These are phyloP conservation scores for Phainopepla nitens DNA, from an alignment of 2,113 vertebrate species.

Conservation along the genomic window DNA sequence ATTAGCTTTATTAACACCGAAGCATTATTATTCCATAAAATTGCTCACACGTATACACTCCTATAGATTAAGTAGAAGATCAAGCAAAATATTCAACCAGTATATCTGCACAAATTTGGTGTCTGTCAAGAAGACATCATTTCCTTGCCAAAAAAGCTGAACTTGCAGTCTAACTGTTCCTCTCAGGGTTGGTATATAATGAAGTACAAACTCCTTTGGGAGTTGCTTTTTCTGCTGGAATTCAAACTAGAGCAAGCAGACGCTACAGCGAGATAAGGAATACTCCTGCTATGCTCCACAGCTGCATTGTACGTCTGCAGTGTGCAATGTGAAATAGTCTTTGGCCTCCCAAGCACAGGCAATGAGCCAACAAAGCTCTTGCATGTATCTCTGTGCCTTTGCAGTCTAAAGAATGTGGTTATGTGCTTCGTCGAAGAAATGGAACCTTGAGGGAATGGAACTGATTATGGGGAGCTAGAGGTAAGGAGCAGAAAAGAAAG, in stretches of 20 bases:
- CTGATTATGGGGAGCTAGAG: not conserved
- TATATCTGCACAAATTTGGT: not conserved
- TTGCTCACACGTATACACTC: not conserved
- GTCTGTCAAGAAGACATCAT: not conserved
- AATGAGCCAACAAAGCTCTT: slow-evolving; percentile 36
- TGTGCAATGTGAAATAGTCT: not conserved
- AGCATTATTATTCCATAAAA: not conserved
- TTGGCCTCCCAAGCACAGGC: slow-evolving; percentile 31
- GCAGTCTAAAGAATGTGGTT: not conserved
- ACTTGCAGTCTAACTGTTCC: slow-evolving; percentile 1
- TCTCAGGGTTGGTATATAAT: slow-evolving; percentile 4
- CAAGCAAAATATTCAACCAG: not conserved
- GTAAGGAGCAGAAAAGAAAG: not conserved
- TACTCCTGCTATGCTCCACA: slow-evolving; percentile 14
- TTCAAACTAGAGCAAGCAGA: slow-evolving; percentile 55
- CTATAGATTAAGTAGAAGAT: not conserved
- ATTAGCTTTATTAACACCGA: not conserved
- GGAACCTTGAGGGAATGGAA: not conserved
- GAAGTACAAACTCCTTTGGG: slow-evolving; percentile 4
- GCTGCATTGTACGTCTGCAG: slow-evolving; percentile 24
- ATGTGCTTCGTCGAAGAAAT: not conserved
- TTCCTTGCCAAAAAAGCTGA: slow-evolving; percentile 38
- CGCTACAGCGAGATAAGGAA: slow-evolving; percentile 31
- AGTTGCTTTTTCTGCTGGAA: slow-evolving; percentile 48
- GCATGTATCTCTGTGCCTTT: slow-evolving; percentile 14